Evolutionary conservation across 1,140 invertebrate species (phyloP).

Genomic region (Vollenhovia emeryi): DNA sequence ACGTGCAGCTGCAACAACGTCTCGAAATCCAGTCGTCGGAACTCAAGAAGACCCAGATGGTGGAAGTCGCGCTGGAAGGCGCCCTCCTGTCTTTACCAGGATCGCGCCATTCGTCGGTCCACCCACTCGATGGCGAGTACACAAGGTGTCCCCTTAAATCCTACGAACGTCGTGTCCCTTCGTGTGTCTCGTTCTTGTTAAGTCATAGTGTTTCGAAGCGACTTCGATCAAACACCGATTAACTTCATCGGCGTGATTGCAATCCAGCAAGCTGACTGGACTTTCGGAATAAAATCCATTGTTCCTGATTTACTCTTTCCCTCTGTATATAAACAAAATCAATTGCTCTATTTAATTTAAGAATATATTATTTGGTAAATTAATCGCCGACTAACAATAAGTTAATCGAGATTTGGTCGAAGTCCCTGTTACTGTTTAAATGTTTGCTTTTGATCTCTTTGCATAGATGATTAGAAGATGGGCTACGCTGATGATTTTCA

Average conservation of each 20-base stretch:
- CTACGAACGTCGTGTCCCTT: slow-evolving; percentile 47
- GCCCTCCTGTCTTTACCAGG: slow-evolving; percentile 58
- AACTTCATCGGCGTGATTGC: not conserved
- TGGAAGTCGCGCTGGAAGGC: slow-evolving; percentile 70
- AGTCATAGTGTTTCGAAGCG: not conserved
- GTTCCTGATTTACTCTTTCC: too few species aligned
- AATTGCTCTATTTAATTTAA: not conserved
- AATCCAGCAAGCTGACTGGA: not conserved
- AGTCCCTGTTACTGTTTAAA: not conserved
- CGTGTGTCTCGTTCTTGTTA: not conserved
- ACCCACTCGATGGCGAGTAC: slow-evolving; percentile 83
- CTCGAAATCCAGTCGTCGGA: slow-evolving; percentile 59
- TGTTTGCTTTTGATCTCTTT: not conserved
- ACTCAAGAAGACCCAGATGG: slow-evolving; percentile 60
- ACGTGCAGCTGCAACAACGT: slow-evolving; percentile 77
- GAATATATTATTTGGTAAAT: not conserved
- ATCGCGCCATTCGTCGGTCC: slow-evolving; percentile 71
- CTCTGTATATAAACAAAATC: too few species aligned
- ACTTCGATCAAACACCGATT: not conserved
- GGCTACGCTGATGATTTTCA: not conserved
- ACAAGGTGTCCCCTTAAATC: slow-evolving; percentile 77
- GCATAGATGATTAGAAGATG: not conserved
- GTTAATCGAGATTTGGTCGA: not conserved
- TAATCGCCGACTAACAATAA: not conserved
- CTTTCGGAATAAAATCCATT: not conserved